Evolutionary conservation across 2,888 invertebrate genomes (phyloP).

Genomic region (Andrena bucephala): DNA sequence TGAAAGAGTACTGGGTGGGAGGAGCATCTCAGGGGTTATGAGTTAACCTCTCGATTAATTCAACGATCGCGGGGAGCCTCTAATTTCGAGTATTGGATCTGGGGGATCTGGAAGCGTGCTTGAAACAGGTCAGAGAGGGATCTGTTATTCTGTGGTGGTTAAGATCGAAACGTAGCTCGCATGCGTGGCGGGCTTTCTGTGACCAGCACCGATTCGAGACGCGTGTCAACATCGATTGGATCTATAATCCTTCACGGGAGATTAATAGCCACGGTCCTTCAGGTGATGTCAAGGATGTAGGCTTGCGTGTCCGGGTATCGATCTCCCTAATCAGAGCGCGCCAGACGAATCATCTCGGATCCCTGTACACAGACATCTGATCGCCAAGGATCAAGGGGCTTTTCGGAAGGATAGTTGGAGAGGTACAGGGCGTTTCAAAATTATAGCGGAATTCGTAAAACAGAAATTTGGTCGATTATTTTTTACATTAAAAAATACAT

Average conservation of each 20-base stretch:
- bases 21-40: background rate
- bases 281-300: slow-evolving; percentile 35
- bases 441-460: no score
- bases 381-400: background rate
- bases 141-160: background rate
- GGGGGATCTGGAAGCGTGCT: background rate
- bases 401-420: background rate
- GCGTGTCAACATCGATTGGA: slow-evolving; percentile 40
- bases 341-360: slow-evolving; percentile 55
- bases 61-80: background rate
- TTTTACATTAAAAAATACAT: no score
- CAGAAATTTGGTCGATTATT: no score
- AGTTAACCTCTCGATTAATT: background rate
- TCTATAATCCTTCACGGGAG: slow-evolving; percentile 51
- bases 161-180: slow-evolving; percentile 1
- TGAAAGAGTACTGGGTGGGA: background rate
- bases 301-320: slow-evolving; percentile 46
- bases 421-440: background rate
- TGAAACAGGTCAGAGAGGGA: background rate
- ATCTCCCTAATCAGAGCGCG: slow-evolving; percentile 55
- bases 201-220: slow-evolving; percentile 30
- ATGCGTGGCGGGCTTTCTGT: background rate
- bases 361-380: slow-evolving; percentile 8
- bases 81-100: background rate
- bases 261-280: slow-evolving; percentile 42